phyloP scores from a whole-genome alignment of 2,888 invertebrate genomes.

The Hesperia comma region DNA sequence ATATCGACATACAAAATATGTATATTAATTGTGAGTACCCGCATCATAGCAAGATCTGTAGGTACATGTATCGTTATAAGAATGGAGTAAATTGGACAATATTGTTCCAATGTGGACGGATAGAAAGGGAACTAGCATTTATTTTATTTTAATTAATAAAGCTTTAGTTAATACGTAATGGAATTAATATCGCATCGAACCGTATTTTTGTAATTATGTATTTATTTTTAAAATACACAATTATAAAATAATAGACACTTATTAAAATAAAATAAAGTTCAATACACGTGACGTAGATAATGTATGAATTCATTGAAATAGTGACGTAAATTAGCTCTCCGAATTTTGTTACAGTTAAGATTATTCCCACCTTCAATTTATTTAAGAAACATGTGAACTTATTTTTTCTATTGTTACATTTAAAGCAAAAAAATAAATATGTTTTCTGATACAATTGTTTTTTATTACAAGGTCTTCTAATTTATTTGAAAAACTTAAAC shows the following conservation, averaged over 20 bases:
- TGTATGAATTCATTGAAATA: background rate
- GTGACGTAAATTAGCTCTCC: conserved; percentile 30
- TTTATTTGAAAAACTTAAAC: too few species aligned
- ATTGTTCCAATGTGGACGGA: background rate
- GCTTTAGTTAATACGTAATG: too few species aligned
- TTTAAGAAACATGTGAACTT: conserved; percentile 26
- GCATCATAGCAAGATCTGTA: too few species aligned
- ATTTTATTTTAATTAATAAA: background rate
- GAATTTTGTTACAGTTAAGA: conserved; percentile 25
- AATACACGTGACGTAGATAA: too few species aligned
- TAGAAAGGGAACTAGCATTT: background rate
- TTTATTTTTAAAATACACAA: too few species aligned
- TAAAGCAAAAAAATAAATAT: conserved; percentile 33
- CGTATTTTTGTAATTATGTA: too few species aligned
- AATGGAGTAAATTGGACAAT: background rate
- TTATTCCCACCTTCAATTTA: conserved; percentile 41
- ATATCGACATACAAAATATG: too few species aligned
- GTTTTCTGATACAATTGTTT: conserved; percentile 13
- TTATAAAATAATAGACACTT: too few species aligned
- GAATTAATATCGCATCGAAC: too few species aligned
- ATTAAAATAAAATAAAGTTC: too few species aligned
- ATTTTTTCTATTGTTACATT: conserved; percentile 32
- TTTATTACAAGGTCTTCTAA: background rate
- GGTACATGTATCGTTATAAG: too few species aligned
- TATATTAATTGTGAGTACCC: too few species aligned